phyloP scores from a whole-genome alignment of 2,888 invertebrate species.

The Melieria crassipennis region DNA sequence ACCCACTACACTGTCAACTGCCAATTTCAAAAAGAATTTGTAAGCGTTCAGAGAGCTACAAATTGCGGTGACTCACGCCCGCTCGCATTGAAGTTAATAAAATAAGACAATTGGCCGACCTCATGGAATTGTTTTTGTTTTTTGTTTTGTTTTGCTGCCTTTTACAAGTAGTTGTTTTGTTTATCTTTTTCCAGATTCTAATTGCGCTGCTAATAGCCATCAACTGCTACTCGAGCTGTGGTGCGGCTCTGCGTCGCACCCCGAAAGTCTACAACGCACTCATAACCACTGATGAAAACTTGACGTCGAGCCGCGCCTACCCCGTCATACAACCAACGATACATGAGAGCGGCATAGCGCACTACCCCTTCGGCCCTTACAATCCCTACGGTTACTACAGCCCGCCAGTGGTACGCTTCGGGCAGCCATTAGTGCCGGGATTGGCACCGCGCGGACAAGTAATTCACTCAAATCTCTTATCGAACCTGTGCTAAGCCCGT shows the following conservation, averaged over 20 bases:
- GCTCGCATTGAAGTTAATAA: no score
- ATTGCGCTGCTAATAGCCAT: constrained; percentile 45
- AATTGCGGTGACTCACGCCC: not conserved
- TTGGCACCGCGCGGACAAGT: constrained; percentile 56
- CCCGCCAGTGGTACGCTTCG: constrained; percentile 57
- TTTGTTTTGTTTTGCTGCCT: not conserved
- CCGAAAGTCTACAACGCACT: constrained; percentile 84
- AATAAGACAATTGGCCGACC: no score
- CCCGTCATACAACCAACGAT: constrained; percentile 79
- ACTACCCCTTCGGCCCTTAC: constrained; percentile 59
- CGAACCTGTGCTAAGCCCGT: no score
- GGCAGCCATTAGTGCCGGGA: constrained; percentile 59
- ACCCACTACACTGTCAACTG: not conserved
- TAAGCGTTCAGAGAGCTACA: not conserved
- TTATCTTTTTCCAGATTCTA: constrained; percentile 47
- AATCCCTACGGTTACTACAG: constrained; percentile 59
- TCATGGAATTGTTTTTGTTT: constrained; percentile 8
- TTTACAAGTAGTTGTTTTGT: not conserved
- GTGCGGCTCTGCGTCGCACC: constrained; percentile 65
- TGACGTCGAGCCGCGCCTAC: constrained; percentile 79
- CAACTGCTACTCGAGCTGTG: constrained; percentile 43
- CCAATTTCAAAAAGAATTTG: no score
- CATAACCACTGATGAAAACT: constrained; percentile 80
- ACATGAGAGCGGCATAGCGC: constrained; percentile 70
- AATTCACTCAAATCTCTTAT: constrained; percentile 13